A percentile compares a stretch with the other conserved stretches of the same genome.
These are phyloP conservation scores for Pampus argenteus DNA, from an alignment of 2,797 vertebrate genomes.

Conservation along the genomic window DNA sequence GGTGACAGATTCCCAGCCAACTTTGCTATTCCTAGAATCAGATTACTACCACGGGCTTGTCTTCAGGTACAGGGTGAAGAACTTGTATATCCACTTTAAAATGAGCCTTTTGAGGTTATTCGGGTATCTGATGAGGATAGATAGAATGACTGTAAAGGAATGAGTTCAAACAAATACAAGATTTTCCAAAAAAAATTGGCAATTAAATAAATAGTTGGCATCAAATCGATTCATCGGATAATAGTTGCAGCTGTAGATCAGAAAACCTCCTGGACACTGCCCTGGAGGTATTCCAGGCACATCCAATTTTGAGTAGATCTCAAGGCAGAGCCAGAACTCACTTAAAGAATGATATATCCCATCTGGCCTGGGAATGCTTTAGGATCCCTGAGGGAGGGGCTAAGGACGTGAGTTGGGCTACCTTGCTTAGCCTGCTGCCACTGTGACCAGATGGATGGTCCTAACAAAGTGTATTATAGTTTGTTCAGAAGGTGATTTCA, in stretches of 20 bases:
- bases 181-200: too few species aligned
- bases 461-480: neutral
- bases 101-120: neutral
- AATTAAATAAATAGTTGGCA: too few species aligned
- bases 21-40: too few species aligned
- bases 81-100: conserved; percentile 3
- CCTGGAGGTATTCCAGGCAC: conserved; percentile 11
- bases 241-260: too few species aligned
- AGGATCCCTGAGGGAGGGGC: neutral
- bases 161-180: too few species aligned
- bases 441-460: neutral
- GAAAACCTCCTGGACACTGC: neutral
- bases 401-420: neutral
- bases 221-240: too few species aligned
- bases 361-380: conserved; percentile 13
- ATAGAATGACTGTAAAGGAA: too few species aligned
- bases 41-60: too few species aligned
- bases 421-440: neutral
- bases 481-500: neutral
- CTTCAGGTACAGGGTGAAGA: neutral
- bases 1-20: too few species aligned
- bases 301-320: conserved; percentile 1
- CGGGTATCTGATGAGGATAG: neutral
- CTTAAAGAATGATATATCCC: conserved; percentile 8
- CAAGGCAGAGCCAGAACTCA: neutral